A percentile compares a stretch with the other conserved stretches of the same genome.
Evolutionary conservation across 2,113 vertebrate genomes (phyloP).

Genomic region (Blennius ocellaris): DNA sequence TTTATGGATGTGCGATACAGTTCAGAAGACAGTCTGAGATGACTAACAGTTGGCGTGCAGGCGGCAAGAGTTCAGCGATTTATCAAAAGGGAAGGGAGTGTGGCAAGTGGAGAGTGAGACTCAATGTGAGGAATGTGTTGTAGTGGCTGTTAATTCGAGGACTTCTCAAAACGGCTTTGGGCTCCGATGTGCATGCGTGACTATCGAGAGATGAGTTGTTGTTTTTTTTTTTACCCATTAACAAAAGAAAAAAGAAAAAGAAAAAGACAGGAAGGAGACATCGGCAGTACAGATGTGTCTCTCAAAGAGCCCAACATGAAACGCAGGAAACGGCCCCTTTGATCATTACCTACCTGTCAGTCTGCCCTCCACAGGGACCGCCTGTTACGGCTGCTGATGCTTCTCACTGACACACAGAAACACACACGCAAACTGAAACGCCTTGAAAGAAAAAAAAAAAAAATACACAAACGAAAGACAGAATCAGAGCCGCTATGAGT

Average conservation of each 20-base stretch:
- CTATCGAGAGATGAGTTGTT: conserved; percentile 41
- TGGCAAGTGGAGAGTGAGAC: conserved; percentile 14
- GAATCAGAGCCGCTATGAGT: conserved; percentile 36
- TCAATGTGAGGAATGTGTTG: conserved; percentile 58
- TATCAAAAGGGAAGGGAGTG: conserved; percentile 58
- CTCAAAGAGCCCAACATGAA: conserved; percentile 77
- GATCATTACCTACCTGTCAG: conserved; percentile 83
- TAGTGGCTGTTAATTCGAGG: conserved; percentile 61
- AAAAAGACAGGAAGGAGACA: conserved; percentile 31
- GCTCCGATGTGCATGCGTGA: conserved; percentile 14
- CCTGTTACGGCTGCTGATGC: conserved; percentile 76
- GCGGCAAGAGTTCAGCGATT: conserved; percentile 62
- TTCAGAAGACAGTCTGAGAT: conserved; percentile 68
- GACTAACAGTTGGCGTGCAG: conserved; percentile 50
- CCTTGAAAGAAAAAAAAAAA: conserved; percentile 7
- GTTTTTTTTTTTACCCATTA: conserved; percentile 64
- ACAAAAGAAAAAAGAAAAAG: conserved; percentile 38
- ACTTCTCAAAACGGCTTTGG: conserved; percentile 53
- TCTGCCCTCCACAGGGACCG: conserved; percentile 76
- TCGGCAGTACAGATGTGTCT: conserved; percentile 68
- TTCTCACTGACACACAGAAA: conserved; percentile 70
- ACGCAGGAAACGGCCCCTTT: conserved; percentile 79
- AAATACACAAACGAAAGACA: conserved; percentile 8
- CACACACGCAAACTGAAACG: conserved; percentile 68
- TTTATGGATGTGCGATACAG: conserved; percentile 65